Conservation (phyloP, 2,888 invertebrate genomes). For the Xanthorhoe spadicearia region DNA sequence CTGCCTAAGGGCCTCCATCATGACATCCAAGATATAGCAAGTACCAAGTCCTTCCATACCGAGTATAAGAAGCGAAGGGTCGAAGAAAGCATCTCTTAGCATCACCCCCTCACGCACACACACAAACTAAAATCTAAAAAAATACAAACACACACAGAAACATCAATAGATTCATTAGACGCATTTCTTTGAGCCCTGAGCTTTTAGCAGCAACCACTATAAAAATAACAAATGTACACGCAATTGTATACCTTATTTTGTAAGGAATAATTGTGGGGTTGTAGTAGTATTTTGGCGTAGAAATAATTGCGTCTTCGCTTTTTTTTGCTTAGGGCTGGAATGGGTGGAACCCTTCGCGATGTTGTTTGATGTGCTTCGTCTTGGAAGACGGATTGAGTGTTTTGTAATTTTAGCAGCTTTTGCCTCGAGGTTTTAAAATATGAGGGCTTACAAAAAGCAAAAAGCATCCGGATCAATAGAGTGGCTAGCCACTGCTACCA, state of each 20-base stretch:
- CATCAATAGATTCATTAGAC: slow-evolving; percentile 84
- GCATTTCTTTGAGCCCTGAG: slow-evolving; percentile 80
- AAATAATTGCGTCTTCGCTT: slow-evolving; percentile 81
- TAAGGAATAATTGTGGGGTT: slow-evolving; percentile 15
- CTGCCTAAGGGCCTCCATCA: too few species aligned
- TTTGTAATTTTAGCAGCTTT: slow-evolving; percentile 31
- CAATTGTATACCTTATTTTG: slow-evolving; percentile 54
- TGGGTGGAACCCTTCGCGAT: slow-evolving; percentile 45
- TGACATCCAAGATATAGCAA: slow-evolving; percentile 34
- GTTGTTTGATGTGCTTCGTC: slow-evolving; percentile 53
- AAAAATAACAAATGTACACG: slow-evolving; percentile 34
- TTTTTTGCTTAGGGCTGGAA: slow-evolving; percentile 69
- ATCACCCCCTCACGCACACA: slow-evolving; percentile 74
- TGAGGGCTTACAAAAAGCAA: not conserved
- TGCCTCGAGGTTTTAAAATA: slow-evolving; percentile 4
- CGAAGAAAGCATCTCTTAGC: slow-evolving; percentile 83
- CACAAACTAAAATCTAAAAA: slow-evolving; percentile 66
- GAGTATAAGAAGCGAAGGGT: slow-evolving; percentile 78
- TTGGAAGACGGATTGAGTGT: slow-evolving; percentile 58
- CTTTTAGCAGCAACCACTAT: slow-evolving; percentile 73
- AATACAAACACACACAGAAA: slow-evolving; percentile 71
- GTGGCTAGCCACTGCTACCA: too few species aligned
- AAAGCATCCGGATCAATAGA: not conserved
- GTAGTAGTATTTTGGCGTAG: slow-evolving; percentile 58
- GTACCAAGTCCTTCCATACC: slow-evolving; percentile 54